Percentiles rank a stretch among this genome's conserved stretches.
Conservation (phyloP, 2,797 vertebrate genomes). For the Eulemur coronatus region DNA sequence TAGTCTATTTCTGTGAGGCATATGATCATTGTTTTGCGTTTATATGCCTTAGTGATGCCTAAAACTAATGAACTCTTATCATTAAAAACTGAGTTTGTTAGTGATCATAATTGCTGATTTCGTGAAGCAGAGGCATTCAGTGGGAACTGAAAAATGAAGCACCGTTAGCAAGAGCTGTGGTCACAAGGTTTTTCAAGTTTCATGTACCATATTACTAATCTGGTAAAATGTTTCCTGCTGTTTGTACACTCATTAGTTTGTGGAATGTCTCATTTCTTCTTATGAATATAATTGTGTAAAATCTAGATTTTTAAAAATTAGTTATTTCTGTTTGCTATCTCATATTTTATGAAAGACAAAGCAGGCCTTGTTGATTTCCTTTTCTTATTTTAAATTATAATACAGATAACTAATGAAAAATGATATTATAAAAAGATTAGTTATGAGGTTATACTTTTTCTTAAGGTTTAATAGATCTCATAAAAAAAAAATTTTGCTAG, state of each 20-base stretch:
- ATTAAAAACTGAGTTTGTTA: not conserved
- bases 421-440: slow-evolving; percentile 4
- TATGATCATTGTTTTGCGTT: not conserved
- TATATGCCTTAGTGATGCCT: not conserved
- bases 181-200: not conserved
- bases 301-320: slow-evolving; percentile 28
- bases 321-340: slow-evolving; percentile 6
- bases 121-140: not conserved
- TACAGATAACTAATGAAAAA: not conserved
- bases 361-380: not conserved
- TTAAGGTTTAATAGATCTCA: not conserved
- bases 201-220: not conserved
- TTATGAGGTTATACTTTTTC: not conserved
- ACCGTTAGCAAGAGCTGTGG: not conserved
- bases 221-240: not conserved
- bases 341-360: not conserved
- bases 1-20: not conserved
- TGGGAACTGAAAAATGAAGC: not conserved
- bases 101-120: not conserved
- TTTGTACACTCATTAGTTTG: not conserved
- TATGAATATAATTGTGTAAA: slow-evolving; percentile 1
- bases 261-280: not conserved
- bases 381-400: slow-evolving; percentile 29
- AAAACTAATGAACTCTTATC: not conserved
- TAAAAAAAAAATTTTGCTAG: not conserved